These are phyloP conservation scores for Dipus sagitta DNA, from an alignment of 2,797 vertebrate species.

Conservation along the genomic window DNA sequence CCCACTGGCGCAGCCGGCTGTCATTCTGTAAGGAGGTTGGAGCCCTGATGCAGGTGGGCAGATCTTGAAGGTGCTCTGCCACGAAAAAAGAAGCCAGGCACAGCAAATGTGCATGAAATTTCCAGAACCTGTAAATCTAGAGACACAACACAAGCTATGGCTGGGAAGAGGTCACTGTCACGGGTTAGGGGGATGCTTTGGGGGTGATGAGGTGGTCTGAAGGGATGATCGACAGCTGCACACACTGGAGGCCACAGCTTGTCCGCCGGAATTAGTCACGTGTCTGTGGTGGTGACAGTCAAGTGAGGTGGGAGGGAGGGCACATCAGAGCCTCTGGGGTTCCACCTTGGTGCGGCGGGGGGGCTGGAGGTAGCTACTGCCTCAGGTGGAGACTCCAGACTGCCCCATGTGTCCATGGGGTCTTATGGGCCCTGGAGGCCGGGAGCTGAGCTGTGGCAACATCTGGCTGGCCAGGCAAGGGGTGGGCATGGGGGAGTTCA, in stretches of 20 bases:
- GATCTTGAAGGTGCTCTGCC: neutral
- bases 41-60: fast-evolving
- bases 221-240: too few species aligned
- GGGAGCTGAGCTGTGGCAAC: neutral
- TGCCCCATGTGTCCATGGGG: neutral
- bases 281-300: neutral
- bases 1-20: fast-evolving
- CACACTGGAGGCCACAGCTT: too few species aligned
- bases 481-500: neutral
- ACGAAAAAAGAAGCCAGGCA: neutral
- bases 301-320: too few species aligned
- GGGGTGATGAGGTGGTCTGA: neutral
- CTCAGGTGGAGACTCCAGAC: neutral
- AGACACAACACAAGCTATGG: neutral
- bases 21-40: neutral
- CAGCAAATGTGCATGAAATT: neutral
- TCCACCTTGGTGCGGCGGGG: neutral
- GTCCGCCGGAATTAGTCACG: neutral
- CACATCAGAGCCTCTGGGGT: neutral
- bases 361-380: neutral
- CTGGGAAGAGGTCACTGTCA: too few species aligned
- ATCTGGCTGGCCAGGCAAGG: neutral
- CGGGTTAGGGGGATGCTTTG: neutral
- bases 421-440: neutral
- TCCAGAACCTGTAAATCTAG: neutral